Percentiles rank a stretch among this genome's conserved stretches.
These are phyloP conservation scores for Rostratula benghalensis DNA, from an alignment of 2,113 vertebrate species.

Conservation along the genomic window DNA sequence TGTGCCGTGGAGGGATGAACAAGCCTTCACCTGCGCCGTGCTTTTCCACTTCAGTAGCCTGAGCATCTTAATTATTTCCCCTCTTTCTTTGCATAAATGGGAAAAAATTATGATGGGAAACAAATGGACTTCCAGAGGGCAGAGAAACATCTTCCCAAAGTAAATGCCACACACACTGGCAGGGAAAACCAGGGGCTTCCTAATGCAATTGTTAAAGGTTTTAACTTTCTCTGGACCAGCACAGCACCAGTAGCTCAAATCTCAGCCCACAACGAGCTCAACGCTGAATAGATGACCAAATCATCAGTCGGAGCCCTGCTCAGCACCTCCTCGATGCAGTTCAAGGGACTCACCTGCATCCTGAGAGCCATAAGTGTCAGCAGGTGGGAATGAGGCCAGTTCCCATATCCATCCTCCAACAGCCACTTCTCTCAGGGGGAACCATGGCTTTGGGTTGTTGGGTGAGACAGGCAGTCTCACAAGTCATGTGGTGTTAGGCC, in stretches of 20 bases:
- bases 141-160: not conserved
- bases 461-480: not conserved
- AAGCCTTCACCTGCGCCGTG: not conserved
- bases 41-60: not conserved
- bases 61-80: not conserved
- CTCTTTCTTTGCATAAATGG: not conserved
- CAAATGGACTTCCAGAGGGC: not conserved
- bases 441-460: not conserved
- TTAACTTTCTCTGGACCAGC: not conserved
- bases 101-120: not conserved
- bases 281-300: not conserved
- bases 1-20: not conserved
- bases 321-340: not conserved
- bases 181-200: not conserved
- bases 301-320: not conserved
- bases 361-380: rapidly evolving
- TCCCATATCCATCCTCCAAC: not conserved
- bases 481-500: not conserved
- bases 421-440: not conserved
- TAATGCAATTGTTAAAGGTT: not conserved
- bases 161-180: not conserved
- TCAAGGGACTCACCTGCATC: not conserved
- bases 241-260: not conserved
- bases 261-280: not conserved
- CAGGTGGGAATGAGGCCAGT: not conserved